Base-by-base conservation (phyloP, 2,113 vertebrate species). In the Sander lucioperca region DNA sequence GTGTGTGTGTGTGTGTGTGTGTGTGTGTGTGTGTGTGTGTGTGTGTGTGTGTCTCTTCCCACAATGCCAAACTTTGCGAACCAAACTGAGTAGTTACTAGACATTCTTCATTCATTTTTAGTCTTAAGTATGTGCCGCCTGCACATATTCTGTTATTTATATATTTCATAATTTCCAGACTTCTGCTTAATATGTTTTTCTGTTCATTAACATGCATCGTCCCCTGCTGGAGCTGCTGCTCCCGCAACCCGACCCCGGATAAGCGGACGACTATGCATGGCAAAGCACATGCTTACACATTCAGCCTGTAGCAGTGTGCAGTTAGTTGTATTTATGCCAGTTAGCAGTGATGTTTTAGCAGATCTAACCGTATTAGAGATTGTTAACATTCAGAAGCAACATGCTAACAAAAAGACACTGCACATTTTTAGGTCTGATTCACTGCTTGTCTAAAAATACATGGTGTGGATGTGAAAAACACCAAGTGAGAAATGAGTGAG, bases 31-130 rank as follows among this genome's bases (percentile, higher is more conserved):
- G 33, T 76, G 16, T 78, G 74, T 76, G 27, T 82, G 39, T 10
- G 39, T 39, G 39, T 43, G 39, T 11, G 39, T 43, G 11, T 56
- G 73, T 74, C 48, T 66, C 80, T 69, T 83, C 45, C 61, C 62
- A 74, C 83, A 79, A 78, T 56, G 61, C 69, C 78, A 73, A 86
- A 82, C 51, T 51, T 61, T 66, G 64, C 78, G 72, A 82, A 86
- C 56, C 68, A 82, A 82, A 83, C 75, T 25, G 64, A 61, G 73
- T 16, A 64, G 47, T 21, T 61, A 80, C 59, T 33, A 65, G 21
- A 63, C 66, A 77, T 66, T 84, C 39, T 82, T 58, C 78, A 77
- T 77, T 83, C 56, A 65, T 65, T 77, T 76, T 66, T 65, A 69
- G 23, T 63, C 47, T 58, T 5, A 59, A 43, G 70, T 21, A 4